phyloP scores from a whole-genome alignment of 1,140 invertebrate genomes.

The Psix sp. region DNA sequence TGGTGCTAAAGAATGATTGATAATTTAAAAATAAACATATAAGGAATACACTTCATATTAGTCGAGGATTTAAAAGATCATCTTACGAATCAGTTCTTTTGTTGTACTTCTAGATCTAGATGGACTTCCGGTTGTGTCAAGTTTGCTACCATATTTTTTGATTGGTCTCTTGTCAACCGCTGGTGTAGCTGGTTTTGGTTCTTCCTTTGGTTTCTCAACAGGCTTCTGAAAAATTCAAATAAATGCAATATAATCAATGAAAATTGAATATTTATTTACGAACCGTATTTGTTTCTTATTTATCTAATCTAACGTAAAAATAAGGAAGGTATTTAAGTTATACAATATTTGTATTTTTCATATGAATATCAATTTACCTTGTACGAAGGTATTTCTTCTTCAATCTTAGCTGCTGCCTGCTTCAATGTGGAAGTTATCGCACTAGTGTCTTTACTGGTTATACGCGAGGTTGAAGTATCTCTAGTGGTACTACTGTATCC shows the following conservation, averaged over 20 bases:
- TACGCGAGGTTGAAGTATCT: constrained; percentile 53
- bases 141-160: constrained; percentile 88
- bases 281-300: too few relatives aligned
- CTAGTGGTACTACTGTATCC: constrained; percentile 59
- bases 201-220: constrained; percentile 26
- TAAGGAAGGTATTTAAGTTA: too few relatives aligned
- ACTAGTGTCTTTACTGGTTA: constrained; percentile 27
- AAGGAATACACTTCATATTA: not conserved
- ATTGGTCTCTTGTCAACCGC: constrained; percentile 75
- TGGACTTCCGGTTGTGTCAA: constrained; percentile 84
- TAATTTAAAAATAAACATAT: constrained; percentile 14
- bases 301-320: too few relatives aligned
- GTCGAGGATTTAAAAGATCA: constrained; percentile 12
- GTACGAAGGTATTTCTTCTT: constrained; percentile 22
- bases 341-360: too few relatives aligned
- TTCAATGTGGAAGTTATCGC: constrained; percentile 27
- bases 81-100: constrained; percentile 91
- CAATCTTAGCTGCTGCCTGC: constrained; percentile 33
- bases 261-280: not conserved
- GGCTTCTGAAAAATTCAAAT: constrained; percentile 14
- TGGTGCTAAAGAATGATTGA: constrained; percentile 80
- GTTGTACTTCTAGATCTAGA: constrained; percentile 91
- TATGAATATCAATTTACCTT: constrained; percentile 16
- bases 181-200: constrained; percentile 34
- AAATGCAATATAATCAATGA: not conserved